These are phyloP conservation scores for Altica lythri DNA, from an alignment of 2,888 invertebrate genomes.

Conservation along the genomic window DNA sequence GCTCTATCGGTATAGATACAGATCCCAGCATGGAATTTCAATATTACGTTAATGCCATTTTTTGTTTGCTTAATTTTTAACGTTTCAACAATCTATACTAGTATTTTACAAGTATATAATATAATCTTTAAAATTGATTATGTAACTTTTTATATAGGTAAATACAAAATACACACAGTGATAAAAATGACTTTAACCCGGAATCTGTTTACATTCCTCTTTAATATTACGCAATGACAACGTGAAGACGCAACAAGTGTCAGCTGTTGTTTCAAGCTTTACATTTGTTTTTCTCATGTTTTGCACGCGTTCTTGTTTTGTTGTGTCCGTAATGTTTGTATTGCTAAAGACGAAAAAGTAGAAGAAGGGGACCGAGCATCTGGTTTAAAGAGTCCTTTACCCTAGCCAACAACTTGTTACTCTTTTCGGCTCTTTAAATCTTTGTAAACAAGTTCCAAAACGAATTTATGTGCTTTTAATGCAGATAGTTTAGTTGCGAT, in stretches of 20 bases:
- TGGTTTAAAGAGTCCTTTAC: conserved; percentile 29
- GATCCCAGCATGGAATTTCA: too few species aligned
- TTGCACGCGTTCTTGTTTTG: conserved; percentile 38
- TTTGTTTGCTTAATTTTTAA: too few species aligned
- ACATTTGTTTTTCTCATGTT: conserved; percentile 33
- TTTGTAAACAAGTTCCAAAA: conserved; percentile 37
- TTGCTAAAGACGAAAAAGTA: conserved; percentile 33
- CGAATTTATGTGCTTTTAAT: conserved; percentile 30
- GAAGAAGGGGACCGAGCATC: conserved; percentile 27
- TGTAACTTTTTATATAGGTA: too few species aligned
- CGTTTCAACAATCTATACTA: too few species aligned
- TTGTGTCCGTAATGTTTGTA: conserved; percentile 44
- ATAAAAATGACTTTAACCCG: too few species aligned
- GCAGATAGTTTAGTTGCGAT: conserved; percentile 13
- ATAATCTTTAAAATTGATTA: too few species aligned
- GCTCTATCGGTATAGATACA: too few species aligned
- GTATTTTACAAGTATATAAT: too few species aligned
- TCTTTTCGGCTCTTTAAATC: conserved; percentile 38
- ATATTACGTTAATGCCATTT: too few species aligned
- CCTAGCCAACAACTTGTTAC: conserved; percentile 46
- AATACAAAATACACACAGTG: too few species aligned
- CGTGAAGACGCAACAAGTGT: conserved; percentile 42
- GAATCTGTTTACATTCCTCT: too few species aligned
- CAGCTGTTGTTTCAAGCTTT: conserved; percentile 33
- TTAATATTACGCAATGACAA: too few species aligned